A percentile compares a stretch with the other conserved stretches of the same genome.
Conservation (phyloP, 2,888 invertebrate species). For the Hirudinaria manillensis region DNA sequence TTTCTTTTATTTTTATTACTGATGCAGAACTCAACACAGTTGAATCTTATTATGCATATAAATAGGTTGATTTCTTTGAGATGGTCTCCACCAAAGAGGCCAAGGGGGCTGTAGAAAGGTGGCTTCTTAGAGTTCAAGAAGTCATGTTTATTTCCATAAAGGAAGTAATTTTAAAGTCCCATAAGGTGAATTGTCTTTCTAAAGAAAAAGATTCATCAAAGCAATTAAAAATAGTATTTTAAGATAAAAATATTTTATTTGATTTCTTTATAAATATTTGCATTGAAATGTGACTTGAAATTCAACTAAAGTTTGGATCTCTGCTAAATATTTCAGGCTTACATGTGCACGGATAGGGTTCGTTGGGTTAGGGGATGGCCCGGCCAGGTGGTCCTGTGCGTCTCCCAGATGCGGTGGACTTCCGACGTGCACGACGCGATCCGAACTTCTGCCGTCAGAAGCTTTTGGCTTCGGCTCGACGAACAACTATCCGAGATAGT, state of each 20-base stretch:
- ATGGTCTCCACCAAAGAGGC: slow-evolving; percentile 73
- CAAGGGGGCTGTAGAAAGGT: slow-evolving; percentile 75
- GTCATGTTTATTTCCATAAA: slow-evolving; percentile 71
- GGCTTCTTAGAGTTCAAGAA: slow-evolving; percentile 74
- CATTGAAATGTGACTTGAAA: background rate
- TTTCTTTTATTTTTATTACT: background rate
- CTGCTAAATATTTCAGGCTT: slow-evolving; percentile 44
- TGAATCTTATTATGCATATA: background rate
- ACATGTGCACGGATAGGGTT: slow-evolving; percentile 56
- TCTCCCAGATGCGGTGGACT: slow-evolving; percentile 76
- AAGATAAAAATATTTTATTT: background rate
- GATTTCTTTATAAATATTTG: slow-evolving; percentile 26
- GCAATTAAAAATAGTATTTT: background rate
- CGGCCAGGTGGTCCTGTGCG: slow-evolving; percentile 78
- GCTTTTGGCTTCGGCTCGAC: slow-evolving; percentile 60
- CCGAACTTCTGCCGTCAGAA: slow-evolving; percentile 60
- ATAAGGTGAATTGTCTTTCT: slow-evolving; percentile 45
- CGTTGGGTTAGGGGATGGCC: slow-evolving; percentile 87
- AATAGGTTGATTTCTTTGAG: slow-evolving; percentile 60
- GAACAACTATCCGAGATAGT: slow-evolving; percentile 72
- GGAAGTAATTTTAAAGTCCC: slow-evolving; percentile 62
- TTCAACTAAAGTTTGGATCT: background rate
- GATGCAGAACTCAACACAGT: background rate
- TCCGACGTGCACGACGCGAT: slow-evolving; percentile 70
- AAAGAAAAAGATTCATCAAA: background rate